Base-by-base conservation (phyloP, 2,113 vertebrate species). In the Pionites leucogaster region DNA sequence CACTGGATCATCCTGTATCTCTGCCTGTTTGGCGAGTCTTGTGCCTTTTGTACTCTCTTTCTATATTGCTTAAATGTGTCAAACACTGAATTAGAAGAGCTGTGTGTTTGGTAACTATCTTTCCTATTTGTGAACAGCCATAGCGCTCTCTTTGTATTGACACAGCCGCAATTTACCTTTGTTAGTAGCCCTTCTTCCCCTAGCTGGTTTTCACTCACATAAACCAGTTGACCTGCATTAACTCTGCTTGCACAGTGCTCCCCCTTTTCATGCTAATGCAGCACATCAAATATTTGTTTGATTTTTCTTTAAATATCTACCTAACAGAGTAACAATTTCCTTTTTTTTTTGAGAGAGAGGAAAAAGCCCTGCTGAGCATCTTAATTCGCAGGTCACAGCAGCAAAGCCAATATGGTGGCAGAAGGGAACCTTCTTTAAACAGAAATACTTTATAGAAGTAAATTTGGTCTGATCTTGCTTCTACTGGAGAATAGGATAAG, bases 241-340 rank as follows among this genome's bases (percentile, higher is more conserved):
- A 25, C 87, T 52, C 52, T 75, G 92, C 88, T 80, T 57, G 41
- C 82, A 50, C 80, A 63, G n/a, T 15, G 62, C 44, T 88, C 72
- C 72, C 75, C 59, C 65, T 64, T 60, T 35, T 53, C 70, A 8
- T 68, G 72, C 92, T 85, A 41, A 62, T 50, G 69, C 63, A 90
- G 82, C 82, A 63, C 59, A 64, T 72, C 87, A 82, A 86, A 86
- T 79, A 88, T 83, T 91, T 75, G 76, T 53, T 64, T 47, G 53
- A 6, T 88, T 94, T 96, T 76, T 78, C 59, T 94, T 90, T 69
- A 52, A 91, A 46, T 79, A 81, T 23, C 85, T 84, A 22, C 75
- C 42, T 28, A 64, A 72, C 49, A 71, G 79, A 91, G 59, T 75
- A 86, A 68, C 52, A 11, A 17, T 65, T 95, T 78, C 75, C 72